phyloP scores from a whole-genome alignment of 1,140 invertebrate genomes.

The Drosophila busckii region DNA sequence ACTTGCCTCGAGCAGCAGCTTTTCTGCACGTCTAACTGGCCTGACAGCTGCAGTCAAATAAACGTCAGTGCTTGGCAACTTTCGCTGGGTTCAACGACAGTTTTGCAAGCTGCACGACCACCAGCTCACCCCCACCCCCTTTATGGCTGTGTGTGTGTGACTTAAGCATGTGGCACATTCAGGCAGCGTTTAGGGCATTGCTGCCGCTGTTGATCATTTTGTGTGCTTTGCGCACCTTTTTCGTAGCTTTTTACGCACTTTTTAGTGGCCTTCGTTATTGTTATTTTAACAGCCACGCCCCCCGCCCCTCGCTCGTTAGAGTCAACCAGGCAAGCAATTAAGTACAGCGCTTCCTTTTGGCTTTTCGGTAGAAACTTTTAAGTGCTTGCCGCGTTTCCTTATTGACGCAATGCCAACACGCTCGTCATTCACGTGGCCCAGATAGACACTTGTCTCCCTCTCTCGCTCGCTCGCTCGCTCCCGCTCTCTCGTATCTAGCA shows the following conservation, averaged over 20 bases:
- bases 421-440: no score
- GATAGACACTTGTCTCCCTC: neutral
- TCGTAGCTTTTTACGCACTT: slow-evolving; percentile 47
- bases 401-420: slow-evolving; percentile 9
- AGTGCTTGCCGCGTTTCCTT: slow-evolving; percentile 3
- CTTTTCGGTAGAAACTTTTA: neutral
- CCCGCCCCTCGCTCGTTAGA: slow-evolving; percentile 2
- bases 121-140: no score
- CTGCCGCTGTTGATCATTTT: slow-evolving; percentile 21
- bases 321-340: no score
- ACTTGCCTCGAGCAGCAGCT: neutral
- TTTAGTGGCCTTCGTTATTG: slow-evolving; percentile 27
- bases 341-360: neutral
- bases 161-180: neutral
- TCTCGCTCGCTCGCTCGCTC: neutral
- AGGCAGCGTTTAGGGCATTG: neutral
- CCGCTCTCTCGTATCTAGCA: neutral
- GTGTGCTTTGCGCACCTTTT: slow-evolving; percentile 5
- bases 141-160: neutral
- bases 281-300: slow-evolving; percentile 32
- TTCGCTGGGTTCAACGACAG: slow-evolving; percentile 34
- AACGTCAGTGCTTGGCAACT: slow-evolving; percentile 57
- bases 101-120: no score
- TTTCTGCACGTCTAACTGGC: slow-evolving; percentile 54
- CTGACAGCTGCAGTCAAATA: slow-evolving; percentile 65